These are phyloP conservation scores for Pan troglodytes DNA, from an alignment of 2,113 vertebrate genomes.

Conservation along the genomic window NHGRI_mPanTro3-v2.1_pri NC_072401.2:149230001-149230500, in stretches of 20 bases:
- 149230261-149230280: constrained; percentile 30
- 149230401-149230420: neutral
- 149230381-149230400: neutral
- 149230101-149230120: neutral
- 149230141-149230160: neutral
- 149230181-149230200: neutral
- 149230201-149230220: neutral
- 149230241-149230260: neutral
- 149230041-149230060: constrained; percentile 11
- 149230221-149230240: neutral
- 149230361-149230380: neutral
- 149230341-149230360: neutral
- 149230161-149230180: neutral
- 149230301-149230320: neutral
- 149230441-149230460: too few species aligned
- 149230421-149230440: neutral
- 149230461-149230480: neutral
- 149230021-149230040: neutral
- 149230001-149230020: neutral
- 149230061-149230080: neutral
- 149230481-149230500: neutral
- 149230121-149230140: neutral
- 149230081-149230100: neutral
- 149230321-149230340: neutral
- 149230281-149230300: neutral